These are phyloP conservation scores for Eunapius fragilis DNA, from an alignment of 37 sponge, comb jelly and placozoan species.

Conservation along the genomic window DNA sequence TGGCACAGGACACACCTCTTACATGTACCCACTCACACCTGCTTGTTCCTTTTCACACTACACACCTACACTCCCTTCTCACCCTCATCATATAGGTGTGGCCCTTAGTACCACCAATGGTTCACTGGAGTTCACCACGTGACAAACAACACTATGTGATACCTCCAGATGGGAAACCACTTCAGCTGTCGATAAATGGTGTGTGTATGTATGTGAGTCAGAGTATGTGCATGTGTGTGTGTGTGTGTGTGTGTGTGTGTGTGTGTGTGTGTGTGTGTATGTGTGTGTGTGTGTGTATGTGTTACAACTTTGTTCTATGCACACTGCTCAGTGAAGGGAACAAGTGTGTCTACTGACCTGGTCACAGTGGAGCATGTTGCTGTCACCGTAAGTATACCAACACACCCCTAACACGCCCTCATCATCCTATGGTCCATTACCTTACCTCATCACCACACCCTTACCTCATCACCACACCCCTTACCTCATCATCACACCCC, in stretches of 20 bases:
- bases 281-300: slow-evolving; percentile 18
- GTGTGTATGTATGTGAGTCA: background rate
- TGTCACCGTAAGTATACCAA: slow-evolving; percentile 27
- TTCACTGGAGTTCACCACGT: background rate
- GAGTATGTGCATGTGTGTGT: slow-evolving; percentile 3
- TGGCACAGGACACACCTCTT: background rate
- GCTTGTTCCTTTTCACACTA: no score
- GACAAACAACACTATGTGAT: background rate
- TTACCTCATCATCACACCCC: no score
- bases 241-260: slow-evolving; percentile 6
- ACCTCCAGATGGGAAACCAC: slow-evolving; percentile 7
- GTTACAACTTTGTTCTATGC: background rate
- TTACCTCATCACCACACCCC: no score
- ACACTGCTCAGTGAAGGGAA: background rate
- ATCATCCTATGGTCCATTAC: no score
- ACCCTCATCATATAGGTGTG: slow-evolving; percentile 10
- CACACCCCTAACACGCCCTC: no score
- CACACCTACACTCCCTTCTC: background rate
- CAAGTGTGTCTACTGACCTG: slow-evolving; percentile 8
- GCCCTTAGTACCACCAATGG: slow-evolving; percentile 31
- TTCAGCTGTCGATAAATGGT: slow-evolving; percentile 6
- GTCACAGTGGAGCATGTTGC: slow-evolving; percentile 72
- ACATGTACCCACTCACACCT: no score
- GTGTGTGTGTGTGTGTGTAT: slow-evolving; percentile 1
- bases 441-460: no score